These are phyloP conservation scores for Zonitis immaculata DNA, from an alignment of 2,888 invertebrate genomes.

Conservation along the genomic window DNA sequence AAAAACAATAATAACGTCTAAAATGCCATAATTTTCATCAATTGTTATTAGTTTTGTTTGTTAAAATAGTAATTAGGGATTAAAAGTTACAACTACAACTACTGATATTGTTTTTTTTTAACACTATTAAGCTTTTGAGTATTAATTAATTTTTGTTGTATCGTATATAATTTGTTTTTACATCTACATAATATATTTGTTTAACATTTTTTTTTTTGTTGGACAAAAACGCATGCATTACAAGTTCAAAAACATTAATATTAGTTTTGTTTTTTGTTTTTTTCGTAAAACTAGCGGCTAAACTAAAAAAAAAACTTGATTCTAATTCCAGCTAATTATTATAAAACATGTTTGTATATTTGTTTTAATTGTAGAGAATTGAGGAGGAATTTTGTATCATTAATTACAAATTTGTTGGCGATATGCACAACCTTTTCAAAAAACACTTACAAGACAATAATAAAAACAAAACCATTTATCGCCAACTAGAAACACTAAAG, in stretches of 20 bases:
- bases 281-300: slow-evolving; percentile 27
- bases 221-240: slow-evolving; percentile 21
- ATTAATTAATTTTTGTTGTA: slow-evolving; percentile 25
- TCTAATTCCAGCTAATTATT: slow-evolving; percentile 27
- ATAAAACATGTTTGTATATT: slow-evolving; percentile 11
- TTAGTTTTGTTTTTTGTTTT: neutral
- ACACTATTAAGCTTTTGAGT: slow-evolving; percentile 32
- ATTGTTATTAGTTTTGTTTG: slow-evolving; percentile 23
- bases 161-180: slow-evolving; percentile 22
- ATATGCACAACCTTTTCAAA: slow-evolving; percentile 41
- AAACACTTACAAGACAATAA: slow-evolving; percentile 36
- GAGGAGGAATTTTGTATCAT: neutral
- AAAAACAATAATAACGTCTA: slow-evolving; percentile 24
- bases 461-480: slow-evolving; percentile 35
- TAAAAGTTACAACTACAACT: slow-evolving; percentile 37
- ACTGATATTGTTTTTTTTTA: slow-evolving; percentile 35
- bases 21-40: slow-evolving; percentile 41
- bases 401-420: slow-evolving; percentile 30
- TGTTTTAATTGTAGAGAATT: slow-evolving; percentile 12
- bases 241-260: slow-evolving; percentile 34
- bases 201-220: neutral
- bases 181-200: slow-evolving; percentile 28
- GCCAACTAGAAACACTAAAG: slow-evolving; percentile 35
- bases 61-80: neutral
- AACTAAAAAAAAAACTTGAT: slow-evolving; percentile 26